Evolutionary conservation across 1,140 invertebrate genomes (phyloP), one percentile per base, ranked within the genome.

Genomic region (Caenorhabditis remanei): DNA sequence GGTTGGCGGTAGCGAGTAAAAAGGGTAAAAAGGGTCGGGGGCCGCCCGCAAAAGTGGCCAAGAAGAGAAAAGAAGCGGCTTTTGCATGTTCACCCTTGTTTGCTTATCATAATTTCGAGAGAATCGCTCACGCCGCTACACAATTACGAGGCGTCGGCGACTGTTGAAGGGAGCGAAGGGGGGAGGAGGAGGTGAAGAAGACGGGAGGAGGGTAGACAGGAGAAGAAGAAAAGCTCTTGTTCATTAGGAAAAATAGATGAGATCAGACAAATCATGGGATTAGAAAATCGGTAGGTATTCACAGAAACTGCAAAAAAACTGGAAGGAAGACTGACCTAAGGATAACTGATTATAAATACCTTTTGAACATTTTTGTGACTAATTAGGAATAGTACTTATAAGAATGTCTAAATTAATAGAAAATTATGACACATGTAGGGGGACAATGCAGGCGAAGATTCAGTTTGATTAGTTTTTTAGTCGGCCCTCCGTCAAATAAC

Each of bases 71-170:
- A 79, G 71, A 79, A 79, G 71, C 71, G 71, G 71, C 71, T 79
- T 79, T 79, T 79, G 71, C 71, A 79, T 79, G 71, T 79, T 79
- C 71, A 79, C 71, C 71, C 71, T 79, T 79, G 71, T 79, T 79
- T 79, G 71, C 71, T 79, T 79, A 79, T 79, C 71, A 79, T 79
- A 79, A 79, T 79, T 79, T 79, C 71, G 46, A 79, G 71, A 79
- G 71, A 79, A 79, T 79, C 71, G 71, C 71, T 79, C 71, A 79
- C 71, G 71, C 71, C 43, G 46, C 71, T 79, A 79, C 71, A 79
- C 71, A 79, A 79, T 79, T 79, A 79, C 71, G 71, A 50, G 71
- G 71, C 71, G 71, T 79, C 43, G 71, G 71, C 46, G 71, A 50
- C 71, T 79, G 71, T 79, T 79, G 71, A 79, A 53, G 40, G 40